phyloP scores from a whole-genome alignment of 2,888 invertebrate genomes.

The Bruchidius siliquastri region DNA sequence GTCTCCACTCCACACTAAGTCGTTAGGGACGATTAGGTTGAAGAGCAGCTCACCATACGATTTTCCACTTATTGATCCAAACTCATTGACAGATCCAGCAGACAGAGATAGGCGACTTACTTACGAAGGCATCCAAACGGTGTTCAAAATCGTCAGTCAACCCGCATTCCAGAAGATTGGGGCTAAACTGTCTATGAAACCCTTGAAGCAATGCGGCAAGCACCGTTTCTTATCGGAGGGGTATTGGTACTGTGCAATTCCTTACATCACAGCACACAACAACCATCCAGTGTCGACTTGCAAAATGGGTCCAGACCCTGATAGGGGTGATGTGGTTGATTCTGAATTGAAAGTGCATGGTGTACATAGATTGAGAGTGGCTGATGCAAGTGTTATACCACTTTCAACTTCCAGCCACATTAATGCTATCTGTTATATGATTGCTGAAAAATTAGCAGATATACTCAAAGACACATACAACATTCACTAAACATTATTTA shows the following conservation, averaged over 20 bases:
- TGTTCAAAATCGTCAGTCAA: constrained; percentile 47
- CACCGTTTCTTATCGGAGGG: constrained; percentile 53
- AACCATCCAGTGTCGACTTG: constrained; percentile 17
- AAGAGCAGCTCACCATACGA: constrained; percentile 23
- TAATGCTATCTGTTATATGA: constrained; percentile 19
- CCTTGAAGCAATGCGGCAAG: constrained; percentile 44
- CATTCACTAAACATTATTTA: too few relatives aligned
- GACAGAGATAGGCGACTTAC: constrained; percentile 49
- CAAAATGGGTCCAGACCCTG: constrained; percentile 18
- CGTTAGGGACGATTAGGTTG: constrained; percentile 58
- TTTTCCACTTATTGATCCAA: constrained; percentile 60
- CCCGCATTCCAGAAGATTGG: constrained; percentile 52
- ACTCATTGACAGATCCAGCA: constrained; percentile 55
- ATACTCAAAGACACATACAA: constrained; percentile 9
- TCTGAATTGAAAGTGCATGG: constrained; percentile 12
- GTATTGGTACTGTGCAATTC: constrained; percentile 62
- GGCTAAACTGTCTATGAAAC: constrained; percentile 36
- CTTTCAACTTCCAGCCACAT: constrained; percentile 17
- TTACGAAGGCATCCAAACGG: constrained; percentile 50
- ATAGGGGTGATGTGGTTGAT: constrained; percentile 14
- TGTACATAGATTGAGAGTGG: constrained; percentile 11
- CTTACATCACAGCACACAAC: constrained; percentile 28
- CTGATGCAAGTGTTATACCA: constrained; percentile 18
- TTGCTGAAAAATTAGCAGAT: constrained; percentile 17
- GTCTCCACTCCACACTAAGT: constrained; percentile 31